Percentiles rank a stretch among this genome's conserved stretches.
These are phyloP conservation scores for Beris morrisii DNA, from an alignment of 2,888 invertebrate species.

Conservation along the genomic window DNA sequence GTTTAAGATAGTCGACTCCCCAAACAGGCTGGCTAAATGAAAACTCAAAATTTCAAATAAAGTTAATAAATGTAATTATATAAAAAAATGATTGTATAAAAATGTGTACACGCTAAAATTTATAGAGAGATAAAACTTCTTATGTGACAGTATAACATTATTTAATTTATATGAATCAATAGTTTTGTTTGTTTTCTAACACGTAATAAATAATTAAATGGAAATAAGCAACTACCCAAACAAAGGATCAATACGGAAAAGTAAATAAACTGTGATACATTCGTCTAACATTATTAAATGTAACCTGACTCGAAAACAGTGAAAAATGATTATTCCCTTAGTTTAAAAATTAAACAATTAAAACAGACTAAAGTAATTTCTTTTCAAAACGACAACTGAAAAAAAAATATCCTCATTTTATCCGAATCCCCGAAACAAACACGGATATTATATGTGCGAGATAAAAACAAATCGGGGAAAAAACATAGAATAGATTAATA, in stretches of 20 bases:
- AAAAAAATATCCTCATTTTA: too few species aligned
- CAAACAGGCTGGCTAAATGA: background rate
- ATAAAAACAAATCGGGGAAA: background rate
- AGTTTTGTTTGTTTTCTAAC: slow-evolving; percentile 8
- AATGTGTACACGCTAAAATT: slow-evolving; percentile 30
- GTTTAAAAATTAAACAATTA: too few species aligned
- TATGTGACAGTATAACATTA: slow-evolving; percentile 15
- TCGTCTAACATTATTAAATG: too few species aligned
- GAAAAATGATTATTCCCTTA: too few species aligned
- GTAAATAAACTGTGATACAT: too few species aligned
- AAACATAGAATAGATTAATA: background rate
- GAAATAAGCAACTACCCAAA: background rate
- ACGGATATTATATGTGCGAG: background rate
- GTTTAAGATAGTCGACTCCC: too few species aligned
- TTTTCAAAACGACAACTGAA: too few species aligned
- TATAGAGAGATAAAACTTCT: slow-evolving; percentile 16
- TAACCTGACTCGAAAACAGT: too few species aligned
- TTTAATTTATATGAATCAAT: slow-evolving; percentile 19
- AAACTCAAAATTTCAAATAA: slow-evolving; percentile 27
- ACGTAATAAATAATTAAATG: slow-evolving; percentile 27
- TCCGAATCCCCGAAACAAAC: background rate
- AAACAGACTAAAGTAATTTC: too few species aligned
- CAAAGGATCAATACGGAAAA: too few species aligned
- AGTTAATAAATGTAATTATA: slow-evolving; percentile 27
- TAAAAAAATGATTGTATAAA: slow-evolving; percentile 36